A percentile compares a stretch with the other conserved stretches of the same genome.
Evolutionary conservation across 1,140 invertebrate species (phyloP).

Genomic region (Spodoptera frugiperda): DNA sequence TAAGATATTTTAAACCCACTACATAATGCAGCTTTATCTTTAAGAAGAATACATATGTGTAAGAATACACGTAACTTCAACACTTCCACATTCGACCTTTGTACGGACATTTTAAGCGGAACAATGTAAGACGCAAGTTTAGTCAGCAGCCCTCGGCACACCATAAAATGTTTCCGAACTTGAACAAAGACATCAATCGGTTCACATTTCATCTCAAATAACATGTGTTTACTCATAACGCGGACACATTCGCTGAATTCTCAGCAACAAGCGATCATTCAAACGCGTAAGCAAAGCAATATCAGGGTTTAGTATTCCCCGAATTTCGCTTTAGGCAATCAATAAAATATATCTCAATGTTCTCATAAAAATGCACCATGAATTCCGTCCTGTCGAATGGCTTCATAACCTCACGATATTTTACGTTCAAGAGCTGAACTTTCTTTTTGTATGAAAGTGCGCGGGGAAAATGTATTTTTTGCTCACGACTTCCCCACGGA

Average conservation of each 20-base stretch:
- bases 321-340: slow-evolving; percentile 64
- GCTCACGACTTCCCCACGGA: slow-evolving; percentile 70
- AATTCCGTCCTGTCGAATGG: slow-evolving; percentile 30
- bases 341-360: slow-evolving; percentile 50
- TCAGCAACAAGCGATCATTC: slow-evolving; percentile 57
- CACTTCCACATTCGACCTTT: slow-evolving; percentile 1
- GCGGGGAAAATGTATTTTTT: slow-evolving; percentile 63
- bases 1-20: too few relatives aligned
- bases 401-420: slow-evolving; percentile 44
- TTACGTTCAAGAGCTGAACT: slow-evolving; percentile 32
- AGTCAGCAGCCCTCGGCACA: slow-evolving; percentile 73
- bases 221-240: slow-evolving; percentile 74
- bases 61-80: too few relatives aligned
- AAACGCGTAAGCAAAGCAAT: slow-evolving; percentile 58
- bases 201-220: slow-evolving; percentile 83
- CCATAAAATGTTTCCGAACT: slow-evolving; percentile 69
- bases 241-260: slow-evolving; percentile 63
- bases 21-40: too few relatives aligned
- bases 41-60: too few relatives aligned
- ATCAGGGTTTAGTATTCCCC: slow-evolving; percentile 55
- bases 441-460: slow-evolving; percentile 53
- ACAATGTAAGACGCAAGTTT: slow-evolving; percentile 68
- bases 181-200: slow-evolving; percentile 84
- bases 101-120: slow-evolving; percentile 37
- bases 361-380: slow-evolving; percentile 23